A percentile compares a stretch with the other conserved stretches of the same genome.
phyloP scores from a whole-genome alignment of 2,888 invertebrate species.

The Himalopsyche kuldschensis region DNA sequence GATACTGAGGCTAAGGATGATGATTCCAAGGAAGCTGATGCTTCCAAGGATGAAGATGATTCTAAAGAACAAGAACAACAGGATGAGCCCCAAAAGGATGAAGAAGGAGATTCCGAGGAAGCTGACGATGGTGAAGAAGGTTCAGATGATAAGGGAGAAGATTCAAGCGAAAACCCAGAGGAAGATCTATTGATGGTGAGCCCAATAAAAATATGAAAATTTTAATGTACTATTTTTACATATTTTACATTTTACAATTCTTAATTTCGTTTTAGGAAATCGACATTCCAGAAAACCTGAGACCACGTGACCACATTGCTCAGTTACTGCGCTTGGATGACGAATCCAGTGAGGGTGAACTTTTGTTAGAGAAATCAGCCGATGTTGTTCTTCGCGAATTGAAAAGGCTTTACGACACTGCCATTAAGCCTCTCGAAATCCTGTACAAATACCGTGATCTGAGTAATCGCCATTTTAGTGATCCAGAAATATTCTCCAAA shows the following conservation, averaged over 20 bases:
- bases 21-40: slow-evolving; percentile 39
- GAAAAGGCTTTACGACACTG: slow-evolving; percentile 81
- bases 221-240: neutral
- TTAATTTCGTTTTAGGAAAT: slow-evolving; percentile 59
- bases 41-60: slow-evolving; percentile 34
- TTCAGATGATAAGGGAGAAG: slow-evolving; percentile 37
- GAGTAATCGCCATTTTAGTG: slow-evolving; percentile 89
- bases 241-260: neutral
- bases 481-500: slow-evolving; percentile 93
- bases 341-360: slow-evolving; percentile 71
- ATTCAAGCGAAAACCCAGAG: slow-evolving; percentile 55
- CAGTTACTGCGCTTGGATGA: slow-evolving; percentile 79
- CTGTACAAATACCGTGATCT: slow-evolving; percentile 89
- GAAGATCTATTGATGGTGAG: slow-evolving; percentile 66
- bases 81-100: slow-evolving; percentile 29
- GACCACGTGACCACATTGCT: slow-evolving; percentile 78
- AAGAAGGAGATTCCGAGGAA: slow-evolving; percentile 31
- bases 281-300: slow-evolving; percentile 74
- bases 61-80: slow-evolving; percentile 40
- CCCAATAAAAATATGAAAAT: neutral
- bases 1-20: slow-evolving; percentile 37
- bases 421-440: slow-evolving; percentile 88
- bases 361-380: slow-evolving; percentile 71
- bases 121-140: slow-evolving; percentile 21
- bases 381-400: slow-evolving; percentile 81